phyloP scores from a whole-genome alignment of 2,888 invertebrate genomes.

The Apamea crenata region DNA sequence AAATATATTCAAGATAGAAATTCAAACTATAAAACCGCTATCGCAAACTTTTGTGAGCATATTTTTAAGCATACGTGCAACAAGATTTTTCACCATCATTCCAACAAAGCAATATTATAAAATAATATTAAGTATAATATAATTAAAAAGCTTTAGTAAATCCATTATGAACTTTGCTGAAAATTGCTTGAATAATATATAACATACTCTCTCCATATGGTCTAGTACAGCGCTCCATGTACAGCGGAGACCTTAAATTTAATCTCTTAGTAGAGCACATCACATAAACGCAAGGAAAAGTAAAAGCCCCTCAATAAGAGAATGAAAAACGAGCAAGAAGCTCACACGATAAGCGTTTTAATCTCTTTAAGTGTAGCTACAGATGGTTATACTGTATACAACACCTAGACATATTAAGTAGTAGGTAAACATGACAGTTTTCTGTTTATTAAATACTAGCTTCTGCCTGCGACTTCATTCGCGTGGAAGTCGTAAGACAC shows the following conservation, averaged over 20 bases:
- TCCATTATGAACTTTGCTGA: slow-evolving; percentile 11
- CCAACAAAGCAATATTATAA: background rate
- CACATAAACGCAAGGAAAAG: slow-evolving; percentile 83
- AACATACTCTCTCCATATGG: slow-evolving; percentile 21
- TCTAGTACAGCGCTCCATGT: slow-evolving; percentile 53
- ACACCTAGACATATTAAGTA: slow-evolving; percentile 12
- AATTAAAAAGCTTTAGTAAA: slow-evolving; percentile 2
- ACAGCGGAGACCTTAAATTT: slow-evolving; percentile 75
- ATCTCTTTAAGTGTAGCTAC: slow-evolving; percentile 86
- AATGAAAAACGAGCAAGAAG: slow-evolving; percentile 86
- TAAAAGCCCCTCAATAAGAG: slow-evolving; percentile 85
- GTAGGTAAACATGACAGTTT: slow-evolving; percentile 21
- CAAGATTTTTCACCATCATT: background rate
- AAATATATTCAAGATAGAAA: background rate
- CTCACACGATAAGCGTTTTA: slow-evolving; percentile 87
- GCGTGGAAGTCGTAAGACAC: background rate
- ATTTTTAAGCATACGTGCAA: background rate
- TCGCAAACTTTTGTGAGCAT: background rate
- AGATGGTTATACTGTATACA: slow-evolving; percentile 63
- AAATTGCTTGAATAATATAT: slow-evolving; percentile 54
- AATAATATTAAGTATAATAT: background rate
- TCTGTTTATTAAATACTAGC: background rate
- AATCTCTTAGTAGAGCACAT: slow-evolving; percentile 83
- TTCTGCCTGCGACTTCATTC: background rate
- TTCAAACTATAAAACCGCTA: background rate